Percentiles rank a stretch among this genome's conserved stretches.
These are phyloP conservation scores for Heteromormyrus szaboi DNA, from an alignment of 2,797 vertebrate species.

Conservation along the genomic window DNA sequence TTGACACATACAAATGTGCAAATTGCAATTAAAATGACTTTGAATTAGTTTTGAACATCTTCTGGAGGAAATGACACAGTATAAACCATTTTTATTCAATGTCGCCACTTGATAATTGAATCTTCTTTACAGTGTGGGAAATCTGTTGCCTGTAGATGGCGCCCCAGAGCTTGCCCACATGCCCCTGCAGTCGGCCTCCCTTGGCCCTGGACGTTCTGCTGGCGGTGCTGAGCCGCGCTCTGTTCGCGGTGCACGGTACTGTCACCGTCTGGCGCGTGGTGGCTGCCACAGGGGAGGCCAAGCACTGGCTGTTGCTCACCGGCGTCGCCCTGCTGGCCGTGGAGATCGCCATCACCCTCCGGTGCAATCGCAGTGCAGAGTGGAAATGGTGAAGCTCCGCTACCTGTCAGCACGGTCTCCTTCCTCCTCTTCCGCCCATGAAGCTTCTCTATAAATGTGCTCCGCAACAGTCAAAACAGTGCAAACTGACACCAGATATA, in stretches of 20 bases:
- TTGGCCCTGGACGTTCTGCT: conserved; percentile 50
- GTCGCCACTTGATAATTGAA: background rate
- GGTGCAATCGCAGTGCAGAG: conserved; percentile 59
- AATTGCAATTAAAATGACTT: background rate
- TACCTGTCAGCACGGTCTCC: background rate
- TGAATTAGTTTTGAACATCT: background rate
- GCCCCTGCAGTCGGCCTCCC: background rate
- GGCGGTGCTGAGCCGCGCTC: conserved; percentile 61
- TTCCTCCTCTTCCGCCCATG: background rate
- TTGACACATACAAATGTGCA: background rate
- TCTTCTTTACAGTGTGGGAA: background rate
- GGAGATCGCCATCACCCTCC: conserved; percentile 63
- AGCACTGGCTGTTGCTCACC: conserved; percentile 60
- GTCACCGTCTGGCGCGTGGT: conserved; percentile 61
- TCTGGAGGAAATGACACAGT: background rate
- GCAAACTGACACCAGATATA: background rate
- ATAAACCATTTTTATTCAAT: background rate
- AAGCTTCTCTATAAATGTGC: background rate
- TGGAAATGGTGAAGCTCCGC: conserved; percentile 66
- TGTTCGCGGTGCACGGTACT: conserved; percentile 59
- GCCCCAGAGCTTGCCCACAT: background rate
- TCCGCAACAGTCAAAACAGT: background rate
- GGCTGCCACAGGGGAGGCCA: conserved; percentile 43
- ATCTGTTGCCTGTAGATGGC: background rate
- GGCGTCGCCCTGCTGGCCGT: conserved; percentile 59